These are phyloP conservation scores for Gymnocypris eckloni DNA, from an alignment of 2,797 vertebrate species.

Conservation along the genomic window DNA sequence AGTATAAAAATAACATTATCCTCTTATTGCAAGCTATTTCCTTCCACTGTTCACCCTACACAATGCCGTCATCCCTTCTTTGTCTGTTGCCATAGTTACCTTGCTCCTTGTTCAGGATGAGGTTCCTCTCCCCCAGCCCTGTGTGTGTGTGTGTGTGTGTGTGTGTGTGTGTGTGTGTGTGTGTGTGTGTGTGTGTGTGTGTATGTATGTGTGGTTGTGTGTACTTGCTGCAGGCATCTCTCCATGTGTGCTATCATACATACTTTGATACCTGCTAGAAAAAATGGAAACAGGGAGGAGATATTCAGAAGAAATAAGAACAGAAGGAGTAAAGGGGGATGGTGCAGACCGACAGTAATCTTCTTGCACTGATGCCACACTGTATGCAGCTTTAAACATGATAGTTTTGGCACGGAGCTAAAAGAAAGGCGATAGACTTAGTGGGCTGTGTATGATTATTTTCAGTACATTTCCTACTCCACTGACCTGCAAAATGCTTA, in stretches of 20 bases:
- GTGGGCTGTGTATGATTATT: constrained; percentile 7
- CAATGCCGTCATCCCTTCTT: constrained; percentile 61
- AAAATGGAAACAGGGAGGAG: not conserved
- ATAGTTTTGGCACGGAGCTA: constrained; percentile 22
- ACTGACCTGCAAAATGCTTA: constrained; percentile 32
- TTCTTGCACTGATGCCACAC: constrained; percentile 38
- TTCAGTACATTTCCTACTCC: constrained; percentile 38
- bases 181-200: not conserved
- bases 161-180: not conserved
- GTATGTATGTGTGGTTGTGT: constrained; percentile 10
- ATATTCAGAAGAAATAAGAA: constrained; percentile 15
- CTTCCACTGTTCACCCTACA: constrained; percentile 41
- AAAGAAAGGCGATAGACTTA: constrained; percentile 19
- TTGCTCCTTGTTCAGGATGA: constrained; percentile 57
- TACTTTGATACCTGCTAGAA: constrained; percentile 8
- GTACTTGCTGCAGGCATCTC: constrained; percentile 13
- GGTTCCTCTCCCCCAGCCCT: constrained; percentile 36
- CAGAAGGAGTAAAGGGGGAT: not conserved
- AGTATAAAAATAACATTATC: constrained; percentile 9
- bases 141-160: not conserved
- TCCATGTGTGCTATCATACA: constrained; percentile 9
- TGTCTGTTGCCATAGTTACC: constrained; percentile 67
- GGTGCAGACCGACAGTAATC: constrained; percentile 42
- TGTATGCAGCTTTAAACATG: constrained; percentile 8
- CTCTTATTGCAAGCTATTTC: constrained; percentile 27